Evolutionary conservation across 2,797 vertebrate species (phyloP), one percentile per base, ranked within the genome.

Genomic region (Danio kyathit): DNA sequence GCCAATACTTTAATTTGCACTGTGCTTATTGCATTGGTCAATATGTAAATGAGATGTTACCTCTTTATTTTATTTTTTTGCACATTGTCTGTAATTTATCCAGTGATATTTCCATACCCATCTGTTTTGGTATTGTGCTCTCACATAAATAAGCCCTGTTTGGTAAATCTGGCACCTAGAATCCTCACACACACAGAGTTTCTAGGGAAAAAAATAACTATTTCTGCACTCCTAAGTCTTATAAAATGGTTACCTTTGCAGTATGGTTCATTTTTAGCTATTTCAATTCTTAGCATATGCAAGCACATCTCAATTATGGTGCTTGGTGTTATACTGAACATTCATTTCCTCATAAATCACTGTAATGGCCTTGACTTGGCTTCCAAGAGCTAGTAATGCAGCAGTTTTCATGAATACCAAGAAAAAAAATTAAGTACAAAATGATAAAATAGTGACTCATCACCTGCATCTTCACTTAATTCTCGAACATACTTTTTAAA

Each of bases 401-500:
- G 40, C 8, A 61, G 38, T 61, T 7, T 41, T 21, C 13, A 48
- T 38, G 19, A 60, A 74, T 74, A 29, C 19, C 46, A 65, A 65
- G 14, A 44, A 19, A 41, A 40, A 64, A 74, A 17, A 29, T n/a
- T 48, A 19, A 9, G 0, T 1, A 56, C 51, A 52, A 46, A 44
- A 76, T 29, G 0, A 49, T 51, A 8, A 61, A 77, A 71, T 51
- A 12, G 3, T 70, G 76, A 79, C n/a, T 71, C 17, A 63, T 51
- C 7, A 70, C 16, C 56, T 21, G n/a, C 38, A 0, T 43, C 4
- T 14, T 48, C 13, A 21, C n/a, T 77, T 29, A 29, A 29, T 29
- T 77, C 9, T 16, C 11, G 7, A 76, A 46, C 63, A 38, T 21
- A 12, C 44, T 79, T 49, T 79, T 0, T 41, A n/a, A 65, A 16